phyloP scores from a whole-genome alignment of 1,140 invertebrate genomes.

The Andricus grossulariae region DNA sequence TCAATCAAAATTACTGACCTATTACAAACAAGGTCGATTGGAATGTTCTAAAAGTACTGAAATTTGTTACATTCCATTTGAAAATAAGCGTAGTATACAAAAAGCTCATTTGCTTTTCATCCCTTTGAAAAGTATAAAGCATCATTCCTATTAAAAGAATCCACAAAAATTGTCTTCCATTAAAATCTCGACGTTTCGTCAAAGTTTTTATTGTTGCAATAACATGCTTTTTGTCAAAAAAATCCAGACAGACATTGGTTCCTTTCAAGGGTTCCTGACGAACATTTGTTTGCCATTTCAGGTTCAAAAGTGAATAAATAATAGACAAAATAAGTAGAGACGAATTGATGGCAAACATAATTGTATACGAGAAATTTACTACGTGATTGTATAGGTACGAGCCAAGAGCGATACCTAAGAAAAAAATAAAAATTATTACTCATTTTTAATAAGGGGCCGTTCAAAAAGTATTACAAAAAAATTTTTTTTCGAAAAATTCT shows the following conservation, averaged over 20 bases:
- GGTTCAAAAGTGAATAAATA: constrained; percentile 78
- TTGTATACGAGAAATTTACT: constrained; percentile 79
- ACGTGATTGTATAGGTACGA: constrained; percentile 78
- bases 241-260: constrained; percentile 80
- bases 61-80: constrained; percentile 80
- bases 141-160: constrained; percentile 82
- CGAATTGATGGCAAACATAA: constrained; percentile 84
- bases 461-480: no score
- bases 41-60: constrained; percentile 83
- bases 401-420: constrained; percentile 70
- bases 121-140: constrained; percentile 87
- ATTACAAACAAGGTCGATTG: constrained; percentile 81
- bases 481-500: no score
- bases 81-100: constrained; percentile 82
- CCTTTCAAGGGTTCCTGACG: constrained; percentile 78
- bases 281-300: constrained; percentile 81
- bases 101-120: constrained; percentile 83
- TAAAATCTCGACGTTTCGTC: constrained; percentile 74
- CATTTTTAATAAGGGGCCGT: background rate
- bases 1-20: constrained; percentile 60
- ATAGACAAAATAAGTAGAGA: constrained; percentile 78
- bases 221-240: constrained; percentile 83
- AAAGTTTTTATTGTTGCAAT: constrained; percentile 79
- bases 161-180: constrained; percentile 79
- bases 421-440: constrained; percentile 31